Evolutionary conservation across 2,888 invertebrate genomes (phyloP).

Genomic region (Caenorhabditis sinica): DNA sequence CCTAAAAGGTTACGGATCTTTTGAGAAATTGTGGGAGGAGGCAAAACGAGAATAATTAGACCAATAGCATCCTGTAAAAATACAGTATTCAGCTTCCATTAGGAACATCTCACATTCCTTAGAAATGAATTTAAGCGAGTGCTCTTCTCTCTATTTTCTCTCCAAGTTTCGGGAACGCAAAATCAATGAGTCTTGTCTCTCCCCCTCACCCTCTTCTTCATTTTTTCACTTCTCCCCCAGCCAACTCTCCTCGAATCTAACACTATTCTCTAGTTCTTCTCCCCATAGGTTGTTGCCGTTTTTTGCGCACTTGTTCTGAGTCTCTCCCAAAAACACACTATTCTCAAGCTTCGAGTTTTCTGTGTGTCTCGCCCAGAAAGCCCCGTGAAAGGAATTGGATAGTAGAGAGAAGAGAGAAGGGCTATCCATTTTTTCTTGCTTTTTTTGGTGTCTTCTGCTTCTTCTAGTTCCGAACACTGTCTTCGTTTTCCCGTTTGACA

Average conservation of each 20-base stretch:
- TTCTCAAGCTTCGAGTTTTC: constrained; percentile 15
- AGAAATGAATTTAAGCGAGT: background rate
- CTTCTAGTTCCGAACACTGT: constrained; percentile 22
- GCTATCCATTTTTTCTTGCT: constrained; percentile 44
- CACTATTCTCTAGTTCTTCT: constrained; percentile 19
- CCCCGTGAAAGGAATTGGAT: constrained; percentile 28
- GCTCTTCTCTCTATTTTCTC: background rate
- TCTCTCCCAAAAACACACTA: constrained; percentile 21
- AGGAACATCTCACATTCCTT: background rate
- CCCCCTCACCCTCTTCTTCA: constrained; percentile 20
- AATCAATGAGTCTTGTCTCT: constrained; percentile 32
- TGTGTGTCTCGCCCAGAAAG: constrained; percentile 23
- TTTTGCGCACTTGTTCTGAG: constrained; percentile 45
- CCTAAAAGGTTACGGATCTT: constrained; percentile 12
- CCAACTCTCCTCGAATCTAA: constrained; percentile 20
- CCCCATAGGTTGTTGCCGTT: constrained; percentile 48
- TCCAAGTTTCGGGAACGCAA: background rate
- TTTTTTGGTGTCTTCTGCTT: constrained; percentile 23
- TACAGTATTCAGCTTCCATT: background rate
- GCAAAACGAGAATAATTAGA: background rate
- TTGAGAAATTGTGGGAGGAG: background rate
- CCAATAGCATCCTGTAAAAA: too few species aligned
- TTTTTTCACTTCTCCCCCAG: background rate
- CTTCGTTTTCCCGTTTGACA: constrained; percentile 20
- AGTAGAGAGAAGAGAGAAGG: constrained; percentile 5